A percentile compares a stretch with the other conserved stretches of the same genome.
Conservation (phyloP, 2,797 vertebrate species). For the Hephaestus fuliginosus region DNA sequence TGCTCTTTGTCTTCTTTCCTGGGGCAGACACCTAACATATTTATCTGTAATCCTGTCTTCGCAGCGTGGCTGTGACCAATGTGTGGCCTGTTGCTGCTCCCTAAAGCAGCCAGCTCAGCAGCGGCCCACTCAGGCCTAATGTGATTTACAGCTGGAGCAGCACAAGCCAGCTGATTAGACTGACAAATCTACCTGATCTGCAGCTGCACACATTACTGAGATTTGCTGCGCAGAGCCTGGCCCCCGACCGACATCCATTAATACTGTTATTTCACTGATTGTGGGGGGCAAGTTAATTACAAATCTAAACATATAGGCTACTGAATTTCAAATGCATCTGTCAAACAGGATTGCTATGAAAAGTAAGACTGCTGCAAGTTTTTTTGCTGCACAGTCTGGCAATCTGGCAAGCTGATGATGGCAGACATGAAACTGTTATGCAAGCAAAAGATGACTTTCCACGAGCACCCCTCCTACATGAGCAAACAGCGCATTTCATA, state of each 20-base stretch:
- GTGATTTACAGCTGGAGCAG: slow-evolving; percentile 78
- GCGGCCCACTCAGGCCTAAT: slow-evolving; percentile 76
- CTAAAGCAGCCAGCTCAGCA: slow-evolving; percentile 72
- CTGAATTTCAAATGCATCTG: slow-evolving; percentile 47
- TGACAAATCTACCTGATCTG: slow-evolving; percentile 81
- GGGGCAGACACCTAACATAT: slow-evolving; percentile 81
- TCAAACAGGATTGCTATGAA: slow-evolving; percentile 36
- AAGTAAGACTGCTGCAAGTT: slow-evolving; percentile 8
- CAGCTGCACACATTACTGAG: slow-evolving; percentile 74
- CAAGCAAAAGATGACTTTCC: slow-evolving; percentile 29
- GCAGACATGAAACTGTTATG: slow-evolving; percentile 4
- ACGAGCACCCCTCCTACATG: not conserved
- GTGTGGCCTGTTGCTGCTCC: slow-evolving; percentile 74
- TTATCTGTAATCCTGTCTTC: slow-evolving; percentile 83
- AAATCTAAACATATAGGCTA: slow-evolving; percentile 43
- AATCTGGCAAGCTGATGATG: slow-evolving; percentile 12
- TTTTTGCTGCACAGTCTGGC: not conserved
- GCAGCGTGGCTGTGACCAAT: slow-evolving; percentile 80
- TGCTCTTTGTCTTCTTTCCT: slow-evolving; percentile 75
- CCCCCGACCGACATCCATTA: slow-evolving; percentile 60
- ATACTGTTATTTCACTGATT: slow-evolving; percentile 52
- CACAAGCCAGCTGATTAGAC: slow-evolving; percentile 77
- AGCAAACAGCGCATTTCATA: slow-evolving; percentile 28
- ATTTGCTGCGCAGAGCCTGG: slow-evolving; percentile 65
- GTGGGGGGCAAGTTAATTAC: slow-evolving; percentile 52